Evolutionary conservation across 1,140 invertebrate genomes (phyloP).

Genomic region (Trichonephila inaurata): DNA sequence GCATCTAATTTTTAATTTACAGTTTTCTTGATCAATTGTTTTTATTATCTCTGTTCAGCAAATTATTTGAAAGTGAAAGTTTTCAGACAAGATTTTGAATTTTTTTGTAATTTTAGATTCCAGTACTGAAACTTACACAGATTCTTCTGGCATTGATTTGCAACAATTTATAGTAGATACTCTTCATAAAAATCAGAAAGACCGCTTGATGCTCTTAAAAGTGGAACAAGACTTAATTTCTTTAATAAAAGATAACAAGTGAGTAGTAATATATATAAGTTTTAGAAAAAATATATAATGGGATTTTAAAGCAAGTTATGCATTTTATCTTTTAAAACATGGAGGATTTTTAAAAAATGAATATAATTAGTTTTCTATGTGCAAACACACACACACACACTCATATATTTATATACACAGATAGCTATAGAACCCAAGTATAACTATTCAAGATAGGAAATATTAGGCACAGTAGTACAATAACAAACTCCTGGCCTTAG

Average conservation of each 20-base stretch:
- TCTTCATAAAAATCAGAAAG: constrained; percentile 93
- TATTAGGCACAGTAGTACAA: no score
- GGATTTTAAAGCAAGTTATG: neutral
- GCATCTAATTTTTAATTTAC: neutral
- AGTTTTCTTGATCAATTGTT: neutral
- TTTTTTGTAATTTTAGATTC: constrained; percentile 82
- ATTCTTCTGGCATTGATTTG: constrained; percentile 90
- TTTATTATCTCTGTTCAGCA: neutral
- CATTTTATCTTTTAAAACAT: neutral
- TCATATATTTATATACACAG: no score
- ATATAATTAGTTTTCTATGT: no score
- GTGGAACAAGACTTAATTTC: constrained; percentile 89
- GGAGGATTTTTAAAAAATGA: no score
- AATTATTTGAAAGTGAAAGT: neutral
- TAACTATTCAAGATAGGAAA: no score
- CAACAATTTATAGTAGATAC: constrained; percentile 94
- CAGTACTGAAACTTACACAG: constrained; percentile 88
- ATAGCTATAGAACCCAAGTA: no score
- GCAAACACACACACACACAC: no score
- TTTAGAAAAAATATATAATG: neutral
- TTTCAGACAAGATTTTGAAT: no score
- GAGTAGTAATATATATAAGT: constrained; percentile 80
- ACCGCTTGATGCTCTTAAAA: constrained; percentile 90
- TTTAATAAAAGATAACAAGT: constrained; percentile 90
- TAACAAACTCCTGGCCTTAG: no score